Evolutionary conservation across 2,113 vertebrate genomes (phyloP).

Genomic region (Acrocephalus arundinaceus): DNA sequence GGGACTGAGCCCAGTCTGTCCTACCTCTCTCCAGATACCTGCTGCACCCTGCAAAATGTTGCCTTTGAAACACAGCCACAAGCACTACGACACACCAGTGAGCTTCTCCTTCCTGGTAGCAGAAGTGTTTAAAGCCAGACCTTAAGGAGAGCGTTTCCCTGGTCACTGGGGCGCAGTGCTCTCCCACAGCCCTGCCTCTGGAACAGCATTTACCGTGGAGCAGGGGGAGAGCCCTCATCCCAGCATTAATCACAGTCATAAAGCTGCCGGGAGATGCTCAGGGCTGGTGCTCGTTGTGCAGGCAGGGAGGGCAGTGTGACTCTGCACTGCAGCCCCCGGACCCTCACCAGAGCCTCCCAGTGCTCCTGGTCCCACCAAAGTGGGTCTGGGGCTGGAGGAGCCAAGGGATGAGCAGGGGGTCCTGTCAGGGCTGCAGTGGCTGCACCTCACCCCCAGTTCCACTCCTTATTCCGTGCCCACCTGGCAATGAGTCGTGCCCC

Average conservation of each 20-base stretch:
- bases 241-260: neutral
- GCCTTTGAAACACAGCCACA: neutral
- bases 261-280: neutral
- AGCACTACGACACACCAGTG: accelerated
- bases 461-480: neutral
- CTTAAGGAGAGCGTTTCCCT: neutral
- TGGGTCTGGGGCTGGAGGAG: accelerated
- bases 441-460: neutral
- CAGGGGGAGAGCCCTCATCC: neutral
- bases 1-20: neutral
- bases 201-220: neutral
- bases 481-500: neutral
- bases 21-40: neutral
- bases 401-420: accelerated
- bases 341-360: accelerated
- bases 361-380: neutral
- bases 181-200: neutral
- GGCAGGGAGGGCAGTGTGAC: neutral
- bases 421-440: neutral
- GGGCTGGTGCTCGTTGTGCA: neutral
- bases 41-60: neutral
- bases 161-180: neutral
- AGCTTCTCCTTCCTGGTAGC: neutral
- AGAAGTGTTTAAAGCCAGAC: neutral
- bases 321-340: accelerated